Conservation (phyloP, 2,797 vertebrate species). For the Knipowitschia caucasica region DNA sequence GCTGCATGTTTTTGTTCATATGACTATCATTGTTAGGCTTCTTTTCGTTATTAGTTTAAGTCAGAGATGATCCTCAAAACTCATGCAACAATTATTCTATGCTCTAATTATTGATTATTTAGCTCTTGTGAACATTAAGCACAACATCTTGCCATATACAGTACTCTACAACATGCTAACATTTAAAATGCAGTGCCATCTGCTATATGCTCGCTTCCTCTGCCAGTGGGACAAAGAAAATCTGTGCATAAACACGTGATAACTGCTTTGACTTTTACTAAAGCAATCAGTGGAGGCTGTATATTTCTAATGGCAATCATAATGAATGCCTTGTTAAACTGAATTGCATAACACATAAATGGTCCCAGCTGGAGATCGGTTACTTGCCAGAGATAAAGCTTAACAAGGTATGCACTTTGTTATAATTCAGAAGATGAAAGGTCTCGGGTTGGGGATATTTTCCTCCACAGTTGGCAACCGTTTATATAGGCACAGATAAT, state of each 20-base stretch:
- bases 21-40: background rate
- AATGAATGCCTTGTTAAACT: conserved; percentile 8
- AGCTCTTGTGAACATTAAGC: conserved; percentile 7
- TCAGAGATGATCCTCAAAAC: too few relatives aligned
- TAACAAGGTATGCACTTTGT: conserved; percentile 8
- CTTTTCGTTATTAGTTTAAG: background rate
- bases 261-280: background rate
- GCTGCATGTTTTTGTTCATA: background rate
- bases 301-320: conserved; percentile 8
- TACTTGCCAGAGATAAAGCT: conserved; percentile 1
- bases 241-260: conserved; percentile 9
- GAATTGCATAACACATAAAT: conserved; percentile 10
- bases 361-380: conserved; percentile 7
- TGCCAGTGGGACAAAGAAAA: conserved; percentile 18
- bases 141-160: background rate
- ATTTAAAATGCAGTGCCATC: background rate
- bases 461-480: background rate
- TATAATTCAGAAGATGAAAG: background rate
- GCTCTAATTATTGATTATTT: conserved; percentile 5
- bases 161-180: background rate
- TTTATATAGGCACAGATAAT: background rate
- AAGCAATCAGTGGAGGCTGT: background rate
- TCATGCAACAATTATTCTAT: conserved; percentile 13
- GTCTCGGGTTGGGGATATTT: background rate
- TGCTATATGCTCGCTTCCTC: conserved; percentile 6